phyloP scores from a whole-genome alignment of 2,888 invertebrate species.

The Ectemnius lituratus region DNA sequence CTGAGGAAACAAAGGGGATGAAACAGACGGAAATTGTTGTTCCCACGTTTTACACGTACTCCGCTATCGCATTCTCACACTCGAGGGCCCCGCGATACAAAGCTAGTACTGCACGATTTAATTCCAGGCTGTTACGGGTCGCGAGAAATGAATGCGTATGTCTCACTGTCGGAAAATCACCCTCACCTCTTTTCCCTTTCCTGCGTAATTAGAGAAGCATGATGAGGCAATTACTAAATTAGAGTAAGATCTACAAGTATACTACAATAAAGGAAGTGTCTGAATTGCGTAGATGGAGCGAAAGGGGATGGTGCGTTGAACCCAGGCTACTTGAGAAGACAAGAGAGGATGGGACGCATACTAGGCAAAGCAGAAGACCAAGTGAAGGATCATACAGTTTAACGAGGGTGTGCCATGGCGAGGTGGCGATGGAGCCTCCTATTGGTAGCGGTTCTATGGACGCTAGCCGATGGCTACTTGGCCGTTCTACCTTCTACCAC shows the following conservation, averaged over 20 bases:
- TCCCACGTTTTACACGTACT: slow-evolving; percentile 54
- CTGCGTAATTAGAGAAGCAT: too few species aligned
- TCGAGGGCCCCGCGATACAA: not conserved
- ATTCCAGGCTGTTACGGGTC: too few species aligned
- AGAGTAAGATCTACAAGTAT: too few species aligned
- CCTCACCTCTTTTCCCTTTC: too few species aligned
- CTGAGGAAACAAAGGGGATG: slow-evolving; percentile 28
- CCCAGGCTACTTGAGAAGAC: slow-evolving; percentile 7
- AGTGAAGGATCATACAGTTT: slow-evolving; percentile 45
- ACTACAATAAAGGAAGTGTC: too few species aligned
- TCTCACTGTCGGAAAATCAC: too few species aligned
- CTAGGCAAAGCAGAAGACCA: slow-evolving; percentile 38
- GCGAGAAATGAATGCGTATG: too few species aligned
- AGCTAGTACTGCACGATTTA: too few species aligned
- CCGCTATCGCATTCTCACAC: slow-evolving; percentile 45
- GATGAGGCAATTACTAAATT: too few species aligned
- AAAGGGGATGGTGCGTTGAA: slow-evolving; percentile 24
- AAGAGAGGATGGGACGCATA: slow-evolving; percentile 38
- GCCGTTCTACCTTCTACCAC: slow-evolving; percentile 74
- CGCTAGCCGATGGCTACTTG: slow-evolving; percentile 68
- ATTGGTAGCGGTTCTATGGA: slow-evolving; percentile 55
- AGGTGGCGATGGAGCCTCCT: slow-evolving; percentile 66
- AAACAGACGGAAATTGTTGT: slow-evolving; percentile 53
- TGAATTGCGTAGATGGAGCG: slow-evolving; percentile 37
- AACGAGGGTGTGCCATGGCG: slow-evolving; percentile 65